A percentile compares a stretch with the other conserved stretches of the same genome.
Conservation (phyloP, 1,140 invertebrate genomes). For the Agrypnia vestita region DNA sequence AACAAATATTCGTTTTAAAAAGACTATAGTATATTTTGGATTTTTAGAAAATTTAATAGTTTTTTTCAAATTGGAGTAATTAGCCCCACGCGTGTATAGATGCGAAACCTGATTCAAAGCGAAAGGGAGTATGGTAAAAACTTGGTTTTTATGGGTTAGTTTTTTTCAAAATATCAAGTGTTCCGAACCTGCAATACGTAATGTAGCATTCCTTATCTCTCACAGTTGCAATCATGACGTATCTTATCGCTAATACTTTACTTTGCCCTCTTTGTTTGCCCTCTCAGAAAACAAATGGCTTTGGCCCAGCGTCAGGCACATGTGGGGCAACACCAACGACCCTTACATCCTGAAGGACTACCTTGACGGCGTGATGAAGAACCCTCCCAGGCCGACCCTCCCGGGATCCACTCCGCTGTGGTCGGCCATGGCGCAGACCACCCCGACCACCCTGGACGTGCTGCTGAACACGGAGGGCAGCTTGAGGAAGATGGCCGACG, state of each 20-base stretch:
- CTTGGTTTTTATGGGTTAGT: too few relatives aligned
- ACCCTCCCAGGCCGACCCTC: slow-evolving; percentile 63
- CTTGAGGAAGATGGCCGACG: slow-evolving; percentile 80
- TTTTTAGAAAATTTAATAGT: too few relatives aligned
- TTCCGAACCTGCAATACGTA: too few relatives aligned
- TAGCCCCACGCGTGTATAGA: too few relatives aligned
- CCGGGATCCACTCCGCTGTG: slow-evolving; percentile 73
- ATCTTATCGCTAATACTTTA: background rate
- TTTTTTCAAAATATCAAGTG: too few relatives aligned
- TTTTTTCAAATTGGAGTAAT: too few relatives aligned
- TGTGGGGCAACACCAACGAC: slow-evolving; percentile 78
- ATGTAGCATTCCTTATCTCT: background rate
- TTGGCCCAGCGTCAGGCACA: slow-evolving; percentile 81
- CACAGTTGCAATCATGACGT: background rate
- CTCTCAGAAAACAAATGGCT: slow-evolving; percentile 80
- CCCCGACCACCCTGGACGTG: slow-evolving; percentile 80
- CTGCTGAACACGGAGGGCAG: slow-evolving; percentile 78
- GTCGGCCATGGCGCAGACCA: slow-evolving; percentile 88
- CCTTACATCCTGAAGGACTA: slow-evolving; percentile 73
- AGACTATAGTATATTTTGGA: too few relatives aligned
- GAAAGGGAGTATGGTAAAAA: too few relatives aligned
- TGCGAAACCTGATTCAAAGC: too few relatives aligned
- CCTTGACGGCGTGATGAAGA: slow-evolving; percentile 72
- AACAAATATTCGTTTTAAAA: too few relatives aligned
- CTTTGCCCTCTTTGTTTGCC: too few relatives aligned